Evolutionary conservation across 2,113 vertebrate genomes (phyloP), one percentile per base, ranked within the genome.

Genomic region (Varanus komodoensis): DNA sequence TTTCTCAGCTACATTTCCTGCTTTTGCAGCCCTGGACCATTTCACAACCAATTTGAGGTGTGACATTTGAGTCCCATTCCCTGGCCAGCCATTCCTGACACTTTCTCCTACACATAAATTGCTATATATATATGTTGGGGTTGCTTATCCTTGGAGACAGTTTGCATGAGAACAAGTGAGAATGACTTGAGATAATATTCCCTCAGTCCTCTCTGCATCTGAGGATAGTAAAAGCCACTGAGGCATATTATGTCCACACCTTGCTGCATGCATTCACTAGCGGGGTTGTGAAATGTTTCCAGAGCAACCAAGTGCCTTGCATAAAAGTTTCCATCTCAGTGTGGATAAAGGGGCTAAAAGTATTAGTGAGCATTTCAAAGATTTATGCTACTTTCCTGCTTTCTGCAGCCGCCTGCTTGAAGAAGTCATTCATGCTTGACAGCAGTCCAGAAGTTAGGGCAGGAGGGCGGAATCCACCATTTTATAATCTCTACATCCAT

Each of bases 151-250:
- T 87, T 87, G 75, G 95, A 95, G 94, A 80, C 78, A 78, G 44
- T 86, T 94, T 94, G 89, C 8, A 12, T 82, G 23, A 86, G 93
- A 93, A 94, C 15, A 95, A 1, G 84, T 92, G 94, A 11, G 17
- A 96, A 94, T 96, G 93, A 89, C 91, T n/a, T 25, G 90, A 91
- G 86, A 89, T 90, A 84, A 90, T 95, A 89, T 95, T 95, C 86
- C 74, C 0, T 0, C 89, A 89, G 88, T 90, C 86, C 50, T 95
- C 87, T 80, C 71, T 92, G 71, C 69, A 92, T 94, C 89, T 85
- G 77, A 95, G 94, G 94, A 93, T 79, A 78, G 87, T 86, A 93
- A 96, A 96, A 96, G 12, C 86, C 89, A 91, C 85, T 0, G 61
- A 96, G 54, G 93, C 78, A 0, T 90, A 77, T 88, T 93, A 85